Percentiles rank a stretch among this genome's conserved stretches.
These are phyloP conservation scores for Pristiophorus japonicus DNA, from an alignment of 2,113 vertebrate species.

Conservation along the genomic window DNA sequence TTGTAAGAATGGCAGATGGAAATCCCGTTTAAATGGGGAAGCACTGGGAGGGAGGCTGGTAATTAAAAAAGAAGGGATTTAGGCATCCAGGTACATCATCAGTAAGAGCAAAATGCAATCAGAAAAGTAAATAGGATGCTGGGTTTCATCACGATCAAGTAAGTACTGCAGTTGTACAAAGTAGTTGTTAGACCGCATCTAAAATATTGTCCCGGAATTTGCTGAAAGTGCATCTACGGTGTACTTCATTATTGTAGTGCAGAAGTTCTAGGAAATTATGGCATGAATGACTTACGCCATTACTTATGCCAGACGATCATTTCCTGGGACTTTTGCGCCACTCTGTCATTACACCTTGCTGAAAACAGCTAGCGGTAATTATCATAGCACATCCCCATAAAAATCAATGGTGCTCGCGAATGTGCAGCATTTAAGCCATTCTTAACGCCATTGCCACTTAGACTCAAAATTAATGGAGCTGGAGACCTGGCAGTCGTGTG, in stretches of 20 bases:
- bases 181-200: background rate
- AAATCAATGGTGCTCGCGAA: background rate
- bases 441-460: background rate
- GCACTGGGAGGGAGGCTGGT: background rate
- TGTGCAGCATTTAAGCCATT: background rate
- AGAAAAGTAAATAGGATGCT: background rate
- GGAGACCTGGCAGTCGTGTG: background rate
- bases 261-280: background rate
- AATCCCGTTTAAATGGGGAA: conserved; percentile 11
- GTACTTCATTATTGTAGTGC: background rate
- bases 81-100: background rate
- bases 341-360: background rate
- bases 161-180: background rate
- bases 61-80: background rate
- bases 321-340: background rate
- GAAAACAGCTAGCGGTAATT: background rate
- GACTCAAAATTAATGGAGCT: background rate
- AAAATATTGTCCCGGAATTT: background rate
- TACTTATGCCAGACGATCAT: background rate
- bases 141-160: background rate
- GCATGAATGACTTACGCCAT: background rate
- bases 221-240: background rate
- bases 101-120: background rate
- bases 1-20: conserved; percentile 22
- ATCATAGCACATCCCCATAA: background rate